Percentiles rank a stretch among this genome's conserved stretches.
These are phyloP conservation scores for Tyrophagus putrescentiae DNA, from an alignment of 1,140 invertebrate species.

Conservation along the genomic window DNA sequence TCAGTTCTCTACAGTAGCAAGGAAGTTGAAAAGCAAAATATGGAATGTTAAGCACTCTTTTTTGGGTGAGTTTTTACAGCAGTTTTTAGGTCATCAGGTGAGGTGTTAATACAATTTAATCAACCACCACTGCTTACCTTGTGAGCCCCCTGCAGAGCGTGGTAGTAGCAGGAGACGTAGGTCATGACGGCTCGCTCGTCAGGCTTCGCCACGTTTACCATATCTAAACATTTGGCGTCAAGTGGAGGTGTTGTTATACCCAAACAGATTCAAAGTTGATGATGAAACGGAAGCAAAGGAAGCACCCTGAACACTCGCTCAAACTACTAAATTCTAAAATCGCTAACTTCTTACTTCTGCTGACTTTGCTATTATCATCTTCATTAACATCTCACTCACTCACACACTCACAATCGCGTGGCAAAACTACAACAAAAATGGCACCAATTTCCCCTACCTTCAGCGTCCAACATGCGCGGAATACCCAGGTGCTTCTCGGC, in stretches of 20 bases:
- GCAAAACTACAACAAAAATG: constrained; percentile 30
- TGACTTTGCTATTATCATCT: background rate
- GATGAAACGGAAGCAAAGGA: background rate
- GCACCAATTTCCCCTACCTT: no score
- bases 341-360: background rate
- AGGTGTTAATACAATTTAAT: no score
- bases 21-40: background rate
- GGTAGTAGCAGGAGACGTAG: constrained; percentile 96
- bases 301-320: background rate
- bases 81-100: background rate
- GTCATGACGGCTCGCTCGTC: constrained; percentile 97
- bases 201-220: constrained; percentile 92
- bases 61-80: no score
- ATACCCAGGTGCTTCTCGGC: constrained; percentile 99
- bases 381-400: background rate
- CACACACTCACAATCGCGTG: no score
- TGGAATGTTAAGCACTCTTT: background rate
- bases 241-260: background rate
- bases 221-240: constrained; percentile 48
- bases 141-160: constrained; percentile 93
- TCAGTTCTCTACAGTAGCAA: background rate
- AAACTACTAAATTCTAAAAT: background rate
- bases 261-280: background rate
- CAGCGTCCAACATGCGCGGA: constrained; percentile 99
- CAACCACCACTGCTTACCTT: constrained; percentile 52